These are phyloP conservation scores for Napeogenes inachia DNA, from an alignment of 2,888 invertebrate genomes.

Conservation along the genomic window DNA sequence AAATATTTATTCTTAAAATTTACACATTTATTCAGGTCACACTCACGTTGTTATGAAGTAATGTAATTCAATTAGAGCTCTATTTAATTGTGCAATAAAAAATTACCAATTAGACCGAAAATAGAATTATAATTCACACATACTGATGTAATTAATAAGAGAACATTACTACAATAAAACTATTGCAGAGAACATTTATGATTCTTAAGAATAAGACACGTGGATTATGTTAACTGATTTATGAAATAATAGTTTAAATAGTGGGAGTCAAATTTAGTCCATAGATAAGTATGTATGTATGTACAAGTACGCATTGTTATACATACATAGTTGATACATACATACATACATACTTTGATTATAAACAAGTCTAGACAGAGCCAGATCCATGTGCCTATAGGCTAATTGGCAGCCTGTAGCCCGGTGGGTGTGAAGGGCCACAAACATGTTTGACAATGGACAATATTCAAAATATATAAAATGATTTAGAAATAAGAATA, in stretches of 20 bases:
- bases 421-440: no score
- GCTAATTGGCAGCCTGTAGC: no score
- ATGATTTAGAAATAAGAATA: no score
- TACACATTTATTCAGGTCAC: slow-evolving; percentile 2
- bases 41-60: slow-evolving; percentile 39
- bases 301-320: no score
- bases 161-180: not conserved
- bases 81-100: slow-evolving; percentile 1
- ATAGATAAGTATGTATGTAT: no score
- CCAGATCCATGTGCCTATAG: no score
- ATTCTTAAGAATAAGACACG: not conserved
- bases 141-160: not conserved
- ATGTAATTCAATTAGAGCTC: slow-evolving; percentile 8
- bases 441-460: no score
- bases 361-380: no score
- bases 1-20: not conserved
- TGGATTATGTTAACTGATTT: not conserved
- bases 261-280: no score
- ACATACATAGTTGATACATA: no score
- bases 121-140: not conserved
- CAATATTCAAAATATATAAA: no score
- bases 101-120: not conserved
- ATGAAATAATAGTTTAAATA: not conserved
- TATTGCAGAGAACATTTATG: not conserved
- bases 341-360: no score